Percentiles rank a stretch among this genome's conserved stretches.
Evolutionary conservation across 2,888 invertebrate genomes (phyloP).

Genomic region (Ichneumoninae sp.): DNA sequence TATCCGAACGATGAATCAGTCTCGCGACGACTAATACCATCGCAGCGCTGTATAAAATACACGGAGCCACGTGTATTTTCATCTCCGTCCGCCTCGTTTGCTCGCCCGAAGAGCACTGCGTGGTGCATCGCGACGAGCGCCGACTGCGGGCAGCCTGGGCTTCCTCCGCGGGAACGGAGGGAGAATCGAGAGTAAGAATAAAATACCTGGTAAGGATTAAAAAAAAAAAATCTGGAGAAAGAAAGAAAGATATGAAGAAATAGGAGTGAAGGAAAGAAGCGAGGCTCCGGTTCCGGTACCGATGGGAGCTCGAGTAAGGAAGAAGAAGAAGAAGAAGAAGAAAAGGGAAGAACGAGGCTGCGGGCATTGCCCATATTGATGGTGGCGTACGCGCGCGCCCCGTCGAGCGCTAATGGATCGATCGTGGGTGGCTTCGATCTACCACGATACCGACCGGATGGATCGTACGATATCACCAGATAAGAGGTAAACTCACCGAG

Average conservation of each 20-base stretch:
- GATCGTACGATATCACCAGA: conserved; percentile 54
- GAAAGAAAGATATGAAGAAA: conserved; percentile 25
- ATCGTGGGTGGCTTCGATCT: conserved; percentile 81
- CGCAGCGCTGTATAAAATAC: conserved; percentile 18
- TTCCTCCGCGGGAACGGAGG: conserved; percentile 24
- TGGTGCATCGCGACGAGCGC: conserved; percentile 40
- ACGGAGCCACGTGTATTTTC: conserved; percentile 45
- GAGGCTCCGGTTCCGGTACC: conserved; percentile 46
- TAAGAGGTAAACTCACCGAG: conserved; percentile 29
- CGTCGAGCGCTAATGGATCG: conserved; percentile 83
- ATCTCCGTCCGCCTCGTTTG: conserved; percentile 37
- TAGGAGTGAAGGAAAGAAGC: conserved; percentile 47
- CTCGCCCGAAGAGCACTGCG: conserved; percentile 15
- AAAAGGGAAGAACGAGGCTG: conserved; percentile 71
- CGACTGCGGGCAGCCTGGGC: conserved; percentile 9
- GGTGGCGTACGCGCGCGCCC: conserved; percentile 79
- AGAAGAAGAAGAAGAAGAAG: conserved; percentile 10
- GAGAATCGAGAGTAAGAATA: conserved; percentile 44
- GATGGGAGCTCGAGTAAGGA: conserved; percentile 20
- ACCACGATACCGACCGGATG: conserved; percentile 64
- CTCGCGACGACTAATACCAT: conserved; percentile 56
- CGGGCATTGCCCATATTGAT: conserved; percentile 80
- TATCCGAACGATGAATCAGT: conserved; percentile 77
- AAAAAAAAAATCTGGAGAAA: neutral
- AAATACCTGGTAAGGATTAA: conserved; percentile 31